These are phyloP conservation scores for Chrysolina oricalcia DNA, from an alignment of 2,888 invertebrate species.

Conservation along the genomic window DNA sequence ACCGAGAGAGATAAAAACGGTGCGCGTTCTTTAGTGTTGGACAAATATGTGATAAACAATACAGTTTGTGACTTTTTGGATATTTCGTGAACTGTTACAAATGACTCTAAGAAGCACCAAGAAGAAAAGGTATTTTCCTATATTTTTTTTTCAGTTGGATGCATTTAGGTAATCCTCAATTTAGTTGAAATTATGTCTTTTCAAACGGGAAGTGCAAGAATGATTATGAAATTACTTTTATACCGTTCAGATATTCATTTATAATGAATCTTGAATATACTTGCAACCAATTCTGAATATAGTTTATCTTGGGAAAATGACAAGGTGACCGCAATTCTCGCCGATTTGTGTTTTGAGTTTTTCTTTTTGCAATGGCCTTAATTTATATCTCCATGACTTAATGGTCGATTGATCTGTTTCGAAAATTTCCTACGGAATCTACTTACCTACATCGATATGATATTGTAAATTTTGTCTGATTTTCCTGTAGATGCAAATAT, in stretches of 20 bases:
- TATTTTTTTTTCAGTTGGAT: neutral
- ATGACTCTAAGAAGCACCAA: slow-evolving; percentile 33
- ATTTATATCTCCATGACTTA: too few relatives aligned
- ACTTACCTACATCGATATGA: too few relatives aligned
- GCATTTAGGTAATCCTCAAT: neutral
- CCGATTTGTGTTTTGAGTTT: too few relatives aligned
- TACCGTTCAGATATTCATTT: neutral
- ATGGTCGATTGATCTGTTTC: too few relatives aligned
- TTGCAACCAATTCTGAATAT: neutral
- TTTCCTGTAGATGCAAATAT: too few relatives aligned
- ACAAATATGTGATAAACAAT: slow-evolving; percentile 32
- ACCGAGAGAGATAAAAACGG: slow-evolving; percentile 8
- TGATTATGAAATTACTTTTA: neutral
- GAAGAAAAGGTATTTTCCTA: slow-evolving; percentile 32
- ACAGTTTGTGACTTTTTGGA: slow-evolving; percentile 37
- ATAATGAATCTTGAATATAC: neutral
- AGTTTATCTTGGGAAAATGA: neutral
- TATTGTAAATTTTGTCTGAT: too few relatives aligned
- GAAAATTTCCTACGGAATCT: too few relatives aligned
- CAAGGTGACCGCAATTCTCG: neutral
- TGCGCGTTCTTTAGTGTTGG: neutral
- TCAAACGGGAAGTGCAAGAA: slow-evolving; percentile 14
- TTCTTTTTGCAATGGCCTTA: too few relatives aligned
- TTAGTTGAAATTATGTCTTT: neutral
- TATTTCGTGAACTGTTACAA: slow-evolving; percentile 25